Evolutionary conservation across 2,888 invertebrate genomes (phyloP), one percentile per base, ranked within the genome.

Genomic region (Arrhopalites spinosus): DNA sequence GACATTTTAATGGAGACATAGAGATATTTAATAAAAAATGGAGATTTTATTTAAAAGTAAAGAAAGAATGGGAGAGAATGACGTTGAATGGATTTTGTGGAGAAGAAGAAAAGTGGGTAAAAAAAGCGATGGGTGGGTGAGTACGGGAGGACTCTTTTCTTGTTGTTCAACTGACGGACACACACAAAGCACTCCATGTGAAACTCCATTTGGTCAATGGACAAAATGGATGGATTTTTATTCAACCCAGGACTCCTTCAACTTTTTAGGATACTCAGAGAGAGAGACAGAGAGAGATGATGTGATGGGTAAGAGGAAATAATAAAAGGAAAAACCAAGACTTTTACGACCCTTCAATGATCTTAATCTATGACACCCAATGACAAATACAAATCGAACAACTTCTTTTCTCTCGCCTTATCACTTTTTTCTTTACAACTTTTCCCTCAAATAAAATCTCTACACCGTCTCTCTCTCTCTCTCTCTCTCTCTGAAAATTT

Each of bases 311-410:
- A n/a, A n/a, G n/a, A n/a, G n/a, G 53, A 8, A 59, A 25, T 13
- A 59, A 20, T 2, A 25, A 13, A 59, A 59, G 20, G 13, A 8
- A 3, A 59, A 25, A 59, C 5, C 5, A 27, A 59, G 59, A 59
- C 59, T 27, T 59, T 59, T 59, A 59, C 59, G 59, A 59, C 27
- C 59, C 59, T 23, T 59, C 59, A 59, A 25, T 23, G 30, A 66
- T 66, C 66, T 23, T 23, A 8, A 66, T 66, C 66, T 45, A 27
- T 66, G 66, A 66, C 66, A 66, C 66, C 66, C 66, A 66, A 36
- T 45, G 66, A 66, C 66, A 66, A 43, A 45, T 66, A 66, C 43
- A 66, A 66, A 66, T 66, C 45, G 66, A 45, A 66, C 66, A 45
- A 66, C 66, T 66, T 66, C 23, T 66, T 59, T 59, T 25, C 59